These are phyloP conservation scores for Tinea semifulvella DNA, from an alignment of 2,888 invertebrate species.

Conservation along the genomic window DNA sequence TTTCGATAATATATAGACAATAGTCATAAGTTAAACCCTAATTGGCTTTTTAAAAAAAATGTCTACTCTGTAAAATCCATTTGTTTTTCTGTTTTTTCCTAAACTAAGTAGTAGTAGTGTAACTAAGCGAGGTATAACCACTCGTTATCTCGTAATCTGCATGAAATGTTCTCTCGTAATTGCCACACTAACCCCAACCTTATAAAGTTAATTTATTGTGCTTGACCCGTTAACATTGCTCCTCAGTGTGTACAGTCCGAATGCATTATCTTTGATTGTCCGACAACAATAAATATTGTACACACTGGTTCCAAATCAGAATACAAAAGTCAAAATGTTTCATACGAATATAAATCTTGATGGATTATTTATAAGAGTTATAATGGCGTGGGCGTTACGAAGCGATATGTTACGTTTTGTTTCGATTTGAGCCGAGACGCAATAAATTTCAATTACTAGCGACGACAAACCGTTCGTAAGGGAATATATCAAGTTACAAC, in stretches of 20 bases:
- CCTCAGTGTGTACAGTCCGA: slow-evolving; percentile 36
- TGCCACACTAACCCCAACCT: too few species aligned
- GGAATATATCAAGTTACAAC: not conserved
- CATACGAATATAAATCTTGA: slow-evolving; percentile 26
- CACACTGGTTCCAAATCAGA: slow-evolving; percentile 25
- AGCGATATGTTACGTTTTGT: slow-evolving; percentile 35
- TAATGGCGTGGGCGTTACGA: slow-evolving; percentile 21
- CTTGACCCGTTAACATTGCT: too few species aligned
- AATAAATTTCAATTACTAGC: slow-evolving; percentile 63
- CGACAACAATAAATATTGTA: slow-evolving; percentile 9
- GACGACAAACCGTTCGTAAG: slow-evolving; percentile 32
- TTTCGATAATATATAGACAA: too few species aligned
- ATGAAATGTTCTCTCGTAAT: too few species aligned
- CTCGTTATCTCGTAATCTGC: too few species aligned
- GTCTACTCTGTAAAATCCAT: too few species aligned
- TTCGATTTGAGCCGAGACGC: slow-evolving; percentile 41
- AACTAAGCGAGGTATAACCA: too few species aligned
- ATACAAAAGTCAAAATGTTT: slow-evolving; percentile 24
- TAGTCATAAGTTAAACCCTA: too few species aligned
- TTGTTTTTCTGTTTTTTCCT: too few species aligned
- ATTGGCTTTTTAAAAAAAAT: too few species aligned
- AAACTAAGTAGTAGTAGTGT: too few species aligned
- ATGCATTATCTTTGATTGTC: slow-evolving; percentile 57
- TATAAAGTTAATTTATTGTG: too few species aligned
- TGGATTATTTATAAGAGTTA: slow-evolving; percentile 23